Percentiles rank a stretch among this genome's conserved stretches.
Conservation (phyloP, 2,888 invertebrate genomes). For the Noctua fimbriata region DNA sequence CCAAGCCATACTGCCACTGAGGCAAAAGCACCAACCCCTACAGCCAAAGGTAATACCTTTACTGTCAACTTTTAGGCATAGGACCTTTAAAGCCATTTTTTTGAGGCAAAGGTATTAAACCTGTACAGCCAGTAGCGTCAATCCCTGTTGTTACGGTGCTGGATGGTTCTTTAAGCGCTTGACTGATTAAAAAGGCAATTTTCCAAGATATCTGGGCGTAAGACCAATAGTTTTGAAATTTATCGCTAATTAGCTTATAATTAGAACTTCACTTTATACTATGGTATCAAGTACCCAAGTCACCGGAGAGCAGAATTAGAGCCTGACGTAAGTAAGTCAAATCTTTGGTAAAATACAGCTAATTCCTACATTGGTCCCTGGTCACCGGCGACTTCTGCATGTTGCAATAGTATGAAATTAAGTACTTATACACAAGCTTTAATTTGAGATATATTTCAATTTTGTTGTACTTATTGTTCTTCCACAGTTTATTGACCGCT, state of each 20-base stretch:
- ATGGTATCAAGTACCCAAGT: neutral
- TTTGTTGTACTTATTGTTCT: neutral
- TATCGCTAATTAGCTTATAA: neutral
- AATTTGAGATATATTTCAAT: neutral
- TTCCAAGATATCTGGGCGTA: neutral
- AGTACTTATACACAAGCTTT: neutral
- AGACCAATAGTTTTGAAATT: neutral
- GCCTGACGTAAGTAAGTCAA: neutral
- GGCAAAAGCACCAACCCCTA: slow-evolving; percentile 63
- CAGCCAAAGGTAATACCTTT: slow-evolving; percentile 62
- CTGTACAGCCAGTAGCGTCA: slow-evolving; percentile 34
- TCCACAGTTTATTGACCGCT: neutral
- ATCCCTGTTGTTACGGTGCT: slow-evolving; percentile 29
- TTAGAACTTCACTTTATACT: neutral
- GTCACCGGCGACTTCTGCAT: neutral
- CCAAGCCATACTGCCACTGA: slow-evolving; percentile 62
- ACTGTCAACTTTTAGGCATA: slow-evolving; percentile 58
- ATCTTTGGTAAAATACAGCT: neutral
- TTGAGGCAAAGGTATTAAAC: slow-evolving; percentile 48
- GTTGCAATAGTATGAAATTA: neutral
- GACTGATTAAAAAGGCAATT: neutral
- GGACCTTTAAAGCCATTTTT: slow-evolving; percentile 21
- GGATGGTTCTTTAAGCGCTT: neutral
- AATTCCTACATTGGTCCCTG: neutral
- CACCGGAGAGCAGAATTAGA: neutral